Conservation (phyloP, 2,797 vertebrate genomes). For the Ispidina picta region DNA sequence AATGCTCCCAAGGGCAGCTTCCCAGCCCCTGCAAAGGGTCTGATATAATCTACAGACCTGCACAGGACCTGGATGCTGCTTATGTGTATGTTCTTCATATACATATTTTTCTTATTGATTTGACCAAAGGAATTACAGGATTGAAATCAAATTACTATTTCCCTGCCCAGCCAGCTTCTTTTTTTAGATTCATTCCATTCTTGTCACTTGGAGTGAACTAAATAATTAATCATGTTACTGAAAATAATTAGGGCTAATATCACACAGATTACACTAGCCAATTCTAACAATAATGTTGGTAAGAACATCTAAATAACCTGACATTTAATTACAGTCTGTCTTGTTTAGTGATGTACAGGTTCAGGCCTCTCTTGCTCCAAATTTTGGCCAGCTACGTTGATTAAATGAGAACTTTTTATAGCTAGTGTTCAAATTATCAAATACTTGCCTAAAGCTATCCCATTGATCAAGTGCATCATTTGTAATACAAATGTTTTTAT, state of each 20-base stretch:
- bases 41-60: background rate
- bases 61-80: background rate
- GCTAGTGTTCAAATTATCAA: conserved; percentile 64
- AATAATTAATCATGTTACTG: conserved; percentile 45
- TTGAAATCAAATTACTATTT: conserved; percentile 21
- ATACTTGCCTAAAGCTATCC: conserved; percentile 67
- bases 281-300: conserved; percentile 12
- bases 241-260: conserved; percentile 55
- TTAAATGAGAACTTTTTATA: conserved; percentile 61
- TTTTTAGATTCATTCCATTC: conserved; percentile 48
- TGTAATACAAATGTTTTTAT: conserved; percentile 74
- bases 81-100: background rate
- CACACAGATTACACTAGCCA: background rate
- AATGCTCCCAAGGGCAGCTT: background rate
- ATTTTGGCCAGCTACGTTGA: conserved; percentile 47
- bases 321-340: conserved; percentile 10
- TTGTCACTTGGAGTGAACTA: conserved; percentile 44
- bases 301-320: conserved; percentile 37
- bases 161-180: background rate
- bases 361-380: conserved; percentile 2
- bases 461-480: conserved; percentile 71
- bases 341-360: background rate
- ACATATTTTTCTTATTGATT: background rate
- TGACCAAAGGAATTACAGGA: background rate
- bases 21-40: background rate